Evolutionary conservation across 2,113 vertebrate species (phyloP).

Genomic region (Entomyzon cyanotis): DNA sequence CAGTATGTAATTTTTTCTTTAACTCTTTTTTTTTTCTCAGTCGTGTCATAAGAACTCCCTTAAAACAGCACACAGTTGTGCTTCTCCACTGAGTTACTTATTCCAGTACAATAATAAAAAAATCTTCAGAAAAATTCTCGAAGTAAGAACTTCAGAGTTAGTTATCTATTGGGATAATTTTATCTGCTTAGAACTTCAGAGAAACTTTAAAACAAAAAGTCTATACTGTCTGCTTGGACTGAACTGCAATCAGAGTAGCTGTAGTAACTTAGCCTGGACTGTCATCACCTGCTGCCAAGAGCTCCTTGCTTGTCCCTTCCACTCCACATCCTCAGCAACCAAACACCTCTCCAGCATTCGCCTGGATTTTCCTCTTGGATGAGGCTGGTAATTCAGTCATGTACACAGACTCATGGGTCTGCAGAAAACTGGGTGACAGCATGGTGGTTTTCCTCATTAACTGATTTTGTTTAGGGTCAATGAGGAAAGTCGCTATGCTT

Average conservation of each 20-base stretch:
- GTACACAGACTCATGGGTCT: background rate
- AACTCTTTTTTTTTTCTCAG: background rate
- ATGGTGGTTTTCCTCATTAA: background rate
- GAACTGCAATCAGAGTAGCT: background rate
- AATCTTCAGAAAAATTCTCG: background rate
- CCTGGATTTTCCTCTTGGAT: background rate
- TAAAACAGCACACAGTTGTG: background rate
- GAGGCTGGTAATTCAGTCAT: background rate
- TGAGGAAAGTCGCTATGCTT: background rate
- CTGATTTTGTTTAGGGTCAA: too few species aligned
- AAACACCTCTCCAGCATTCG: background rate
- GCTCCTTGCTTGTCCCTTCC: background rate
- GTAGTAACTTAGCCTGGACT: background rate
- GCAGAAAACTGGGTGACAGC: background rate
- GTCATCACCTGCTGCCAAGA: background rate
- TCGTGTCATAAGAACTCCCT: background rate
- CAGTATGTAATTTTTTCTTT: background rate
- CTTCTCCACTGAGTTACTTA: background rate
- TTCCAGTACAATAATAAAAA: background rate
- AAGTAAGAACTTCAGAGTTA: background rate
- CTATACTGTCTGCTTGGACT: background rate
- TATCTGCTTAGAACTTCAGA: background rate
- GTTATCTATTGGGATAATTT: background rate
- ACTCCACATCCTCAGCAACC: background rate
- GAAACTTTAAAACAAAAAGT: background rate